A percentile compares a stretch with the other conserved stretches of the same genome.
Conservation (phyloP, 2,113 vertebrate species). For the Brachypodius melanocephalos region DNA sequence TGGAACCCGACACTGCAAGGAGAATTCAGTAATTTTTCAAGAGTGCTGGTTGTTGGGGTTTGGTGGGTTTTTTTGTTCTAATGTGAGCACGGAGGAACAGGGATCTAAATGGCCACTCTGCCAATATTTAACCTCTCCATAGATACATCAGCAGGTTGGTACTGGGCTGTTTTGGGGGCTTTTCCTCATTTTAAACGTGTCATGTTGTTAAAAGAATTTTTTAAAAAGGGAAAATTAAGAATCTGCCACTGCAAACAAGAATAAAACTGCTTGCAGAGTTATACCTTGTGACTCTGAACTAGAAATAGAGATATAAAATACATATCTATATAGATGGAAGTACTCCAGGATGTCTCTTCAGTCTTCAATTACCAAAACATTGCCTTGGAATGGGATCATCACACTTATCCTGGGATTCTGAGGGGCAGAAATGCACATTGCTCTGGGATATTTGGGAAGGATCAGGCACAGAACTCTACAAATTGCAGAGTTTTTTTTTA, state of each 20-base stretch:
- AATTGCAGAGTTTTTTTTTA: not conserved
- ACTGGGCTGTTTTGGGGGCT: not conserved
- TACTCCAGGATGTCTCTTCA: not conserved
- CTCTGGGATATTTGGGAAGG: not conserved
- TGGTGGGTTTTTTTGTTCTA: constrained; percentile 5
- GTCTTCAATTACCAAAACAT: not conserved
- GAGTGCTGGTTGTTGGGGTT: not conserved
- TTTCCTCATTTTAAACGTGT: not conserved
- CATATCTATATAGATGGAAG: not conserved
- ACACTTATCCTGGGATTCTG: not conserved
- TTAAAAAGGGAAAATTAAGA: not conserved
- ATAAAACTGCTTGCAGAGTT: not conserved
- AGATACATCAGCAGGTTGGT: not conserved
- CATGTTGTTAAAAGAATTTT: not conserved
- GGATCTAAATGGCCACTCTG: constrained; percentile 16
- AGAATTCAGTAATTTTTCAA: constrained; percentile 80
- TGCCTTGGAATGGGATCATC: not conserved
- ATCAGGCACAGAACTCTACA: not conserved
- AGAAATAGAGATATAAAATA: not conserved
- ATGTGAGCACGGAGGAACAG: constrained; percentile 15
- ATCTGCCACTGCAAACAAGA: not conserved
- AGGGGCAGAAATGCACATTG: not conserved
- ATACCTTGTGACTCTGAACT: not conserved
- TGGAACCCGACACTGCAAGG: constrained; percentile 88
- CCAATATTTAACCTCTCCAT: not conserved